These are phyloP conservation scores for Vireo altiloquus DNA, from an alignment of 2,113 vertebrate species.

Conservation along the genomic window DNA sequence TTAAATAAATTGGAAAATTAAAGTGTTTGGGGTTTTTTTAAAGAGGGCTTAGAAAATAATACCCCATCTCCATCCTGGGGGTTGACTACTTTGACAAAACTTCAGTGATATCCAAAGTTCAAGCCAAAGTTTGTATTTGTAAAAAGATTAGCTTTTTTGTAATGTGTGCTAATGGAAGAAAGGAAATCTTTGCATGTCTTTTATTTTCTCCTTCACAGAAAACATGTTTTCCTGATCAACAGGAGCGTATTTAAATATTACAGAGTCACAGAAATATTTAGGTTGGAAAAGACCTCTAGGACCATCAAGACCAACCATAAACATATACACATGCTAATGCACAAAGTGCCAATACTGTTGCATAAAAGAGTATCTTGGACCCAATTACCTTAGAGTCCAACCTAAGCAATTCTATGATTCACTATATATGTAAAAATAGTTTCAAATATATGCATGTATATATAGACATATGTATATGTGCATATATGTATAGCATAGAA, in stretches of 20 bases:
- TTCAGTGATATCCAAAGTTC: neutral
- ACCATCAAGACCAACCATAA: neutral
- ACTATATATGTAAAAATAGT: neutral
- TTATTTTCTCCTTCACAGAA: neutral
- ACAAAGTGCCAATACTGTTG: neutral
- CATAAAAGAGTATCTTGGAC: neutral
- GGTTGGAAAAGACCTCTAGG: neutral
- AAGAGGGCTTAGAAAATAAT: neutral
- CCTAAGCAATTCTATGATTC: neutral
- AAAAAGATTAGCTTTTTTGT: neutral
- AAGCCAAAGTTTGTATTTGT: neutral
- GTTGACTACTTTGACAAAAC: neutral
- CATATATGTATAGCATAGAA: neutral
- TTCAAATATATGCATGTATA: neutral
- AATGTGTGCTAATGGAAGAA: neutral
- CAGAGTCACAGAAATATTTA: neutral
- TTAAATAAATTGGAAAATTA: neutral
- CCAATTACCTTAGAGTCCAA: neutral
- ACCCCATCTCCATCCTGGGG: neutral
- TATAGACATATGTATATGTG: neutral
- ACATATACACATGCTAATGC: neutral
- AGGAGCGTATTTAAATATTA: neutral
- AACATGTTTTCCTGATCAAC: neutral
- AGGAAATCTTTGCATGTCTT: neutral
- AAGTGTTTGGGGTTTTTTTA: too few species aligned